These are phyloP conservation scores for Tyrannus savana DNA, from an alignment of 2,113 vertebrate species.

Conservation along the genomic window DNA sequence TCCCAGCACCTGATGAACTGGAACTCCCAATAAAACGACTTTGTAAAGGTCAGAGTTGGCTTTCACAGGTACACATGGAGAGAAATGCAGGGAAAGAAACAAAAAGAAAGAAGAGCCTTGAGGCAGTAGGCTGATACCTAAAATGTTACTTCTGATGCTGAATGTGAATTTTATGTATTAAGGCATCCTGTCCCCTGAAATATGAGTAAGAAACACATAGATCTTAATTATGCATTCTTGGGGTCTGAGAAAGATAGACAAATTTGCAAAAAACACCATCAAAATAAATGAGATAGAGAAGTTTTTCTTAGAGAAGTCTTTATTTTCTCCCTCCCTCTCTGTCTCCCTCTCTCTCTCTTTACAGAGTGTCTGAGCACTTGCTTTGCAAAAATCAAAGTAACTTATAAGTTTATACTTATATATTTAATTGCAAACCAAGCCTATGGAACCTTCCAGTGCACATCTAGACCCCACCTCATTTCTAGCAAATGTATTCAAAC, in stretches of 20 bases:
- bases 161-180: neutral
- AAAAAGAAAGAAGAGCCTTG: neutral
- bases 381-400: neutral
- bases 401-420: neutral
- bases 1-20: neutral
- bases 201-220: neutral
- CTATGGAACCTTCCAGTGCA: neutral
- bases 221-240: neutral
- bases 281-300: neutral
- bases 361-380: neutral
- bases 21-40: constrained; percentile 3
- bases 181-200: neutral
- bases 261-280: neutral
- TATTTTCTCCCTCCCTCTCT: neutral
- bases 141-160: neutral
- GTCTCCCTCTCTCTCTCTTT: neutral
- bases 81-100: neutral
- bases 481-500: neutral
- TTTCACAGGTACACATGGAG: neutral
- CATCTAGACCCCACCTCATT: neutral
- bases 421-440: neutral
- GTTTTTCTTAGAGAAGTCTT: neutral
- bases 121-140: neutral
- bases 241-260: neutral
- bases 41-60: neutral